Percentiles rank a stretch among this genome's conserved stretches.
phyloP scores from a whole-genome alignment of 1,140 invertebrate species.

The Calliphora vicina region DNA sequence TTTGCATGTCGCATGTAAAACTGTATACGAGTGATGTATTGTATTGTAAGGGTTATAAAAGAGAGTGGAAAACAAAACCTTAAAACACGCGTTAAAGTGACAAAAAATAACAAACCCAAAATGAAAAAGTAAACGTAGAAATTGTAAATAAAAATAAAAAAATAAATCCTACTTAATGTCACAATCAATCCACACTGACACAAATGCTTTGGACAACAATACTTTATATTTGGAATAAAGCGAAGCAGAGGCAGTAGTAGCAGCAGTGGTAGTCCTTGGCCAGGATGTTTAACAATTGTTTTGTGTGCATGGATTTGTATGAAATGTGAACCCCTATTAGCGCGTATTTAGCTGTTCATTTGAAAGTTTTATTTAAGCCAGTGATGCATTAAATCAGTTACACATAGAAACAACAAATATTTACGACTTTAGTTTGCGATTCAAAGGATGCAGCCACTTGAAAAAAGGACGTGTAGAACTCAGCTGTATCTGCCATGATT shows the following conservation, averaged over 20 bases:
- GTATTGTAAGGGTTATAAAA: no score
- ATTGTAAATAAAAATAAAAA: slow-evolving; percentile 44
- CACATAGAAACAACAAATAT: slow-evolving; percentile 23
- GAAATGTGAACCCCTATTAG: slow-evolving; percentile 63
- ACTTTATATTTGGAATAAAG: neutral
- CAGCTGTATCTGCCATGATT: slow-evolving; percentile 40
- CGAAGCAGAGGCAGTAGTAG: no score
- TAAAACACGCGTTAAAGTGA: neutral
- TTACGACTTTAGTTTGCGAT: slow-evolving; percentile 4
- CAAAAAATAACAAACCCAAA: neutral
- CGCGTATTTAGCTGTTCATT: slow-evolving; percentile 63
- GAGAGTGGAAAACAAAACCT: neutral
- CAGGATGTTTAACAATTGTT: neutral
- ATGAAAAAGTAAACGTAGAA: neutral
- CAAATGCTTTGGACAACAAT: slow-evolving; percentile 32
- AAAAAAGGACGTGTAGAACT: slow-evolving; percentile 27
- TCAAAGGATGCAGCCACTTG: slow-evolving; percentile 41
- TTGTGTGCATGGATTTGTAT: slow-evolving; percentile 17
- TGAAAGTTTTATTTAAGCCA: slow-evolving; percentile 61
- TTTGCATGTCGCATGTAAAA: neutral
- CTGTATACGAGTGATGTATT: no score
- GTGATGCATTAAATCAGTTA: slow-evolving; percentile 59
- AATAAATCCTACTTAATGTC: slow-evolving; percentile 63
- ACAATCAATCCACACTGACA: slow-evolving; percentile 56
- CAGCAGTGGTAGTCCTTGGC: no score